phyloP scores from a whole-genome alignment of 1,140 invertebrate genomes.

The Musca vetustissima region DNA sequence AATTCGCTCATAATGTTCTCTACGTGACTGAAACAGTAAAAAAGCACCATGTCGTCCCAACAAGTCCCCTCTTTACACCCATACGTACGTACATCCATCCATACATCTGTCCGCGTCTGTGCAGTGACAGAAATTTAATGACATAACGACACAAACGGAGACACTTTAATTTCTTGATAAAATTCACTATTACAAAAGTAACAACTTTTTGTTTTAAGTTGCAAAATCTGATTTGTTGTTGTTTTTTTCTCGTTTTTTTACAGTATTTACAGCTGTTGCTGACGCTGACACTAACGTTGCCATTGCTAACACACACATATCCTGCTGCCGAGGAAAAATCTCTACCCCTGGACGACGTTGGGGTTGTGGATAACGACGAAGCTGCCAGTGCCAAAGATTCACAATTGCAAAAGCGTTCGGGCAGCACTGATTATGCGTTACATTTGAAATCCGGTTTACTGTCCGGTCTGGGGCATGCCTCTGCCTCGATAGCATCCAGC shows the following conservation, averaged over 20 bases:
- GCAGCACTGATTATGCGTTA: slow-evolving; percentile 56
- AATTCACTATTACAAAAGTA: too few relatives aligned
- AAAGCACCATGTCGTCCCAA: too few relatives aligned
- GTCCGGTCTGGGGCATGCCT: slow-evolving; percentile 61
- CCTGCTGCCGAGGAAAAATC: slow-evolving; percentile 45
- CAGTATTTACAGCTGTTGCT: slow-evolving; percentile 27
- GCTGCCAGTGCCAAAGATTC: slow-evolving; percentile 48
- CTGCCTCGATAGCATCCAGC: slow-evolving; percentile 60
- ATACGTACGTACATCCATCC: too few relatives aligned
- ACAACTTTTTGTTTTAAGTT: not conserved
- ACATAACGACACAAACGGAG: too few relatives aligned
- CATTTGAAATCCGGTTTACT: slow-evolving; percentile 58
- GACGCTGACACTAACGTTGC: slow-evolving; percentile 39
- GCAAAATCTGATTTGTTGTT: not conserved
- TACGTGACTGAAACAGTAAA: too few relatives aligned
- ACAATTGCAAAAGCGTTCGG: slow-evolving; percentile 53
- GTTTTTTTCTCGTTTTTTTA: slow-evolving; percentile 6
- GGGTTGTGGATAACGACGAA: slow-evolving; percentile 46
- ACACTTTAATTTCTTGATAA: too few relatives aligned
- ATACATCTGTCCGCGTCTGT: too few relatives aligned
- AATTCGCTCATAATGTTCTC: too few relatives aligned
- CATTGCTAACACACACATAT: slow-evolving; percentile 39
- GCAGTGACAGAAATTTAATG: too few relatives aligned
- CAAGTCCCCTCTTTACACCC: too few relatives aligned
- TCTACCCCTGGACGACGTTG: slow-evolving; percentile 48